Conservation (phyloP, 1,140 invertebrate genomes). For the Pemphigus obesinymphae region DNA sequence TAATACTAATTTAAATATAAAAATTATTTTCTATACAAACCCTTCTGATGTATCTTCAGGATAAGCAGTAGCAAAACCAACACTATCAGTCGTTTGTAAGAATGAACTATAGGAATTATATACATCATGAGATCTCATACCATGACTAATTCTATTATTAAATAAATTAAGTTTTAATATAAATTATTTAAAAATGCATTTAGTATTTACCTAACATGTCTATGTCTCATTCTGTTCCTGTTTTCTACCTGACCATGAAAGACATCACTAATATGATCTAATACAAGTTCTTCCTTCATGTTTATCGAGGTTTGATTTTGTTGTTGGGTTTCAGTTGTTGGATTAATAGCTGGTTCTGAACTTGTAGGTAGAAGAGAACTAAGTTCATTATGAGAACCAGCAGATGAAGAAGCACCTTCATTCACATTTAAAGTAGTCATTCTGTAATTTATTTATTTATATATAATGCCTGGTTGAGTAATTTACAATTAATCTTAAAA, state of each 20-base stretch:
- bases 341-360: constrained; percentile 45
- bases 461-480: too few species aligned
- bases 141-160: background rate
- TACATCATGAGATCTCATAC: constrained; percentile 6
- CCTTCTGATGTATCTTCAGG: constrained; percentile 13
- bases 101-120: constrained; percentile 10
- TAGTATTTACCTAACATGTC: constrained; percentile 26
- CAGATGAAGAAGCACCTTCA: constrained; percentile 48
- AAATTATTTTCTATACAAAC: background rate
- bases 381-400: constrained; percentile 61
- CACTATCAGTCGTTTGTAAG: background rate
- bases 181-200: background rate
- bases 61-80: constrained; percentile 9
- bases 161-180: background rate
- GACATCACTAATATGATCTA: background rate
- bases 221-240: constrained; percentile 17
- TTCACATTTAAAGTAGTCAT: constrained; percentile 36
- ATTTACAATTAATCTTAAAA: too few species aligned
- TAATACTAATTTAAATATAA: constrained; percentile 53
- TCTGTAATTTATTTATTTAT: constrained; percentile 1
- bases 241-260: background rate
- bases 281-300: background rate
- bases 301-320: constrained; percentile 12
- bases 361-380: constrained; percentile 59
- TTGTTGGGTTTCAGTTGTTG: background rate